Conservation (phyloP, 2,888 invertebrate genomes). For the Seira musarum region DNA sequence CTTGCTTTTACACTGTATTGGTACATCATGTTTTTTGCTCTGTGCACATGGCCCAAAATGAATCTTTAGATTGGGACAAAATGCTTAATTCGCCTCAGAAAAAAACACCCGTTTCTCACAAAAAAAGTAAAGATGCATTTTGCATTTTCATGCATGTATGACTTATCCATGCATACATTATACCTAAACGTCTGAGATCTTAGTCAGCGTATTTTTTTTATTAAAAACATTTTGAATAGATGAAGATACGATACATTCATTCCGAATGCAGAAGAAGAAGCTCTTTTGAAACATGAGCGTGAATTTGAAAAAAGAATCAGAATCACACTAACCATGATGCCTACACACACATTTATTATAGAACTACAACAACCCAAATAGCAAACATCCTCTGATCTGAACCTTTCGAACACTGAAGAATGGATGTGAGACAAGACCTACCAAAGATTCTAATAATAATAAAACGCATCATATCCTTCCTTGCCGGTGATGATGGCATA, state of each 20-base stretch:
- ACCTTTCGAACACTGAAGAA: constrained; percentile 19
- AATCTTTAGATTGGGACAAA: background rate
- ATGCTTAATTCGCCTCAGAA: background rate
- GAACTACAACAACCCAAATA: too few relatives aligned
- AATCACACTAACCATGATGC: background rate
- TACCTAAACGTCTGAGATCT: too few relatives aligned
- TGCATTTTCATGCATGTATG: background rate
- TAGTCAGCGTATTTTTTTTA: too few relatives aligned
- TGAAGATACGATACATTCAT: too few relatives aligned
- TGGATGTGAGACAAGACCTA: constrained; percentile 2
- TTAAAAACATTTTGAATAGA: too few relatives aligned
- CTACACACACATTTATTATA: too few relatives aligned
- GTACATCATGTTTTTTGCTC: background rate
- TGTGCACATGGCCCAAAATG: constrained; percentile 1
- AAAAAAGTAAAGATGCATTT: background rate
- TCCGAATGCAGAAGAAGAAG: too few relatives aligned
- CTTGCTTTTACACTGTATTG: too few relatives aligned
- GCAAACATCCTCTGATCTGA: constrained; percentile 21
- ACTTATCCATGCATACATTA: too few relatives aligned
- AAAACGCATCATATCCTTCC: constrained; percentile 24
- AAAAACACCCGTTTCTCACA: constrained; percentile 5
- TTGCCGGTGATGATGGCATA: constrained; percentile 15
- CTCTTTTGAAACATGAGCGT: background rate
- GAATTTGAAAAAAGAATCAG: background rate
- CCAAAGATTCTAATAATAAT: constrained; percentile 22